Conservation (phyloP, 2,797 vertebrate genomes). For the Rhabdomys pumilio region DNA sequence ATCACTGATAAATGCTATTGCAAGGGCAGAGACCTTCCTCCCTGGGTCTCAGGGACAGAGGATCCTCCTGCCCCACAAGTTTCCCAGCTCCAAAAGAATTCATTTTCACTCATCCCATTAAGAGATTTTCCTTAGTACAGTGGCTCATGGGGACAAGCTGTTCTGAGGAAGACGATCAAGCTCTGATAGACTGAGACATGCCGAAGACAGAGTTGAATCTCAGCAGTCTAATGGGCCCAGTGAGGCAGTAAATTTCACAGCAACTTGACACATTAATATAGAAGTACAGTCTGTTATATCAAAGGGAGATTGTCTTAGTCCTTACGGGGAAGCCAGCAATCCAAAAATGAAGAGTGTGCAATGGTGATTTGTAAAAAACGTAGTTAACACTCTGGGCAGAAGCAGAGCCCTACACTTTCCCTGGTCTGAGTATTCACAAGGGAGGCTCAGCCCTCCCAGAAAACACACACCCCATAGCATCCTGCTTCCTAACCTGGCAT, state of each 20-base stretch:
- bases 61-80: background rate
- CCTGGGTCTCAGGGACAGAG: background rate
- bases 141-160: slow-evolving; percentile 69
- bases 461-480: fast-evolving
- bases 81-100: slow-evolving; percentile 45
- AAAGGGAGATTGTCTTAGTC: slow-evolving; percentile 88
- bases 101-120: slow-evolving; percentile 68
- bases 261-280: slow-evolving; percentile 90
- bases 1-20: background rate
- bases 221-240: slow-evolving; percentile 84
- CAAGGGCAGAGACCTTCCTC: background rate
- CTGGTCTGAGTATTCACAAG: background rate
- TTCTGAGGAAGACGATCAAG: slow-evolving; percentile 72
- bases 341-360: slow-evolving; percentile 85
- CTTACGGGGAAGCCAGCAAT: slow-evolving; percentile 87
- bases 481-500: background rate
- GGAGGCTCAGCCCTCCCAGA: background rate
- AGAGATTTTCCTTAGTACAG: slow-evolving; percentile 62
- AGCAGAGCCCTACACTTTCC: background rate
- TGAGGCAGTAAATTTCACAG: slow-evolving; percentile 89
- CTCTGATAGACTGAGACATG: slow-evolving; percentile 80
- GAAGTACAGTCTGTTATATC: slow-evolving; percentile 90
- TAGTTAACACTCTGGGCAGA: slow-evolving; percentile 74
- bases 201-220: slow-evolving; percentile 73
- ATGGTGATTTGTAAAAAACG: slow-evolving; percentile 81